Base-by-base conservation (phyloP, 1,140 invertebrate species). In the Drosophila ohnishii region DNA sequence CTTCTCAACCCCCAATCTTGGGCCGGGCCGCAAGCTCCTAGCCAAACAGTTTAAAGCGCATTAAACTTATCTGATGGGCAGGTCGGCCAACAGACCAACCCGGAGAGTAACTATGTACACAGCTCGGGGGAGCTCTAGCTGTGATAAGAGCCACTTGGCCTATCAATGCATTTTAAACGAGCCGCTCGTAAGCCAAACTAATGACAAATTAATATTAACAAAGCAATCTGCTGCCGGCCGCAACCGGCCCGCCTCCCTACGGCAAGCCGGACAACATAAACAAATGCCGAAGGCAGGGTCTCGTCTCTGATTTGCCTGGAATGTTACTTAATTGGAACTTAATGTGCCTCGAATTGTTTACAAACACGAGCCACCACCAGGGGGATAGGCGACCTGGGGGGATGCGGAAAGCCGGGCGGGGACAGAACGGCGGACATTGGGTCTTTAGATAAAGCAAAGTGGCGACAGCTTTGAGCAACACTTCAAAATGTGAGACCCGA, bases 201-300 rank as follows among this genome's bases (percentile, higher is more conserved):
- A 86, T 86, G 83, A 83, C 79, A 86, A 86, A 86, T 86, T 86
- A 86, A 86, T 86, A 86, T 86, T 86, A 86, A 86, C 84, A 88
- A 87, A 87, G 83, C 83, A 86, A 86, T 87, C 83, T 82, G 75
- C 35, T 35, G 35, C 58, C 34, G 47, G 47, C 47, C 45, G 25
- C 44, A 37, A 9, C 55, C 34, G 51, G 5, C 28, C 55, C 16
- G 57, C 19, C 61, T 34, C 19, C 66, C 45, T 25, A 14, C 70
- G 44, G 65, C 64, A 74, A 78, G 60, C 62, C 53, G 55, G 55
- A 63, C 42, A 44, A 56, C 74, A 80, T 60, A 66, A 70, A 63
- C 64, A 76, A 76, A 66, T 67, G 55, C 47, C 57, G 5, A 39
- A 39, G 58, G 57, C 37, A 59, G 57, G 50, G 42, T 37, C 56